phyloP scores from a whole-genome alignment of 2,113 vertebrate species.

The Tiliqua scincoides region DNA sequence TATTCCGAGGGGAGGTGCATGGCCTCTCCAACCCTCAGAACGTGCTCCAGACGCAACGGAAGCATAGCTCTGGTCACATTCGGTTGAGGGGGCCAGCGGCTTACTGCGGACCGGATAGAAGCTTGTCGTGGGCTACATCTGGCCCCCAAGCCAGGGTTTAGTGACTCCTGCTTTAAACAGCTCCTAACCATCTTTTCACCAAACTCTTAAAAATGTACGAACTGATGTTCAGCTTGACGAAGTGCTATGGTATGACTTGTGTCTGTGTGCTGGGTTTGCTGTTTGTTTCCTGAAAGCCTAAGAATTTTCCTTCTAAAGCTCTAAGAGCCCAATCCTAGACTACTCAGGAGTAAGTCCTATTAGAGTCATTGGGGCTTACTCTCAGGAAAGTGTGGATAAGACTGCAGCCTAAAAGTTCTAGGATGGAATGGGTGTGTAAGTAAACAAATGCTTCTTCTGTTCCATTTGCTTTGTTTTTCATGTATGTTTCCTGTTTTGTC shows the following conservation, averaged over 20 bases:
- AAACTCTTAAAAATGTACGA: not conserved
- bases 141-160: too few species aligned
- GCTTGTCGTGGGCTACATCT: too few species aligned
- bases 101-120: too few species aligned
- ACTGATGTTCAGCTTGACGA: not conserved
- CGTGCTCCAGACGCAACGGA: too few species aligned
- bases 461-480: slow-evolving; percentile 14
- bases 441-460: slow-evolving; percentile 20
- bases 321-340: too few species aligned
- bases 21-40: too few species aligned
- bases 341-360: too few species aligned
- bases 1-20: too few species aligned
- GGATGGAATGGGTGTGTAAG: not conserved
- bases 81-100: too few species aligned
- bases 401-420: not conserved
- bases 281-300: not conserved
- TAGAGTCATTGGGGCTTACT: too few species aligned
- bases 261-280: not conserved
- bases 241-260: not conserved
- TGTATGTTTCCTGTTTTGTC: slow-evolving; percentile 19
- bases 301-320: not conserved
- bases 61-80: too few species aligned
- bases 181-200: not conserved
- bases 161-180: not conserved
- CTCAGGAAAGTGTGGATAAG: too few species aligned